Base-by-base conservation (phyloP, 2,797 vertebrate genomes). In the Microcaecilia unicolor region DNA sequence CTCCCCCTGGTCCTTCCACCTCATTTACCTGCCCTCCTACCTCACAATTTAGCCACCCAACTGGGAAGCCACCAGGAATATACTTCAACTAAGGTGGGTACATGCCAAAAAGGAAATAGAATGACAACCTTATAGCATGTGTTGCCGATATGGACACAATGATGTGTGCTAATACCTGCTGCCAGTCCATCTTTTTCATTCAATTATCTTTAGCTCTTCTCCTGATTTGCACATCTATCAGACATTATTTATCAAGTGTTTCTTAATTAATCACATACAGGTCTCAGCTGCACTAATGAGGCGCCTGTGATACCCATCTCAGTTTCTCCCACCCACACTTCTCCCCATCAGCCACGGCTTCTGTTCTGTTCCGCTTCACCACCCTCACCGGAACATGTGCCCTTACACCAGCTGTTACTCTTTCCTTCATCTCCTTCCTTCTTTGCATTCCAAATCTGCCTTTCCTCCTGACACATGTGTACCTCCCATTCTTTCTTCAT, bases 251-350 rank as follows among this genome's bases (percentile, higher is more conserved):
- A 78, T 79, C 67, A 77, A 60, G 63, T 37, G 43, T 47, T 79
- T 46, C 58, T 43, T 81, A 81, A 81, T 78, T 79, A 77, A 81
- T 78, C 77, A 70, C 70, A 49, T 1, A 2, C 51, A 15, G 72
- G 60, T 48, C 44, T 53, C 52, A 58, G 58, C 59, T 68, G 52
- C 41, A 4, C 51, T 76, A 72, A 72, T 59, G 70, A 80, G 75
- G 24, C 36, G 58, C 51, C 55, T 64, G 53, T 51, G 60, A 56
- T 50, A 44, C 34, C 41, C 18, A 33, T 28, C 40, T 46, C 23
- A 36, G 43, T n/a, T 12, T 34, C 49, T 15, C 31, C 22, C 30
- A 31, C 23, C 5, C 34, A 53, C 39, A 35, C 16, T 43, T 4
- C 6, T 8, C 44, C 25, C 14, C 31, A 34, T 28, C 33, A 16